Conservation (phyloP, 2,797 vertebrate genomes). For the Sciaenops ocellatus region DNA sequence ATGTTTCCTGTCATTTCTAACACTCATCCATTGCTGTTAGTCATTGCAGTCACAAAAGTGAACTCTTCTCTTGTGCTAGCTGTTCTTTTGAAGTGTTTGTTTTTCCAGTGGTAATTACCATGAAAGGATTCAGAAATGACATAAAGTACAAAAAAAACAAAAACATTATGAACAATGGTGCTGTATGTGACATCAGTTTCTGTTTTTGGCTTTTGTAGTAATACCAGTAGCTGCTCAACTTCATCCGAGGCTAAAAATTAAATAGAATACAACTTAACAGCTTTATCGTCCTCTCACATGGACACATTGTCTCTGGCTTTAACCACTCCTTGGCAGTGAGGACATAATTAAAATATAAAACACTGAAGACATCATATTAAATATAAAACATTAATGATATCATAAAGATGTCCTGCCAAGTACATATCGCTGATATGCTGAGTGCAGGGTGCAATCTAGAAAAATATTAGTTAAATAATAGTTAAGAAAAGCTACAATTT, state of each 20-base stretch:
- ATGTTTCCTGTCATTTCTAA: slow-evolving; percentile 15
- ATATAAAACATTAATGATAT: slow-evolving; percentile 1
- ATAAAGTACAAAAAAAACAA: background rate
- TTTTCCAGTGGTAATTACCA: background rate
- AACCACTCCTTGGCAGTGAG: background rate
- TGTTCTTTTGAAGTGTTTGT: slow-evolving; percentile 20
- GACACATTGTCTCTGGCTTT: background rate
- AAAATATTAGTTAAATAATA: background rate
- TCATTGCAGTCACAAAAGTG: slow-evolving; percentile 44
- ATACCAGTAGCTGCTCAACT: background rate
- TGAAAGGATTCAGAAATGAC: background rate
- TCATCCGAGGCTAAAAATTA: background rate
- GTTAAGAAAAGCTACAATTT: background rate
- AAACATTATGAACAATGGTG: background rate
- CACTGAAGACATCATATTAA: background rate
- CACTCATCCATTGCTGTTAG: slow-evolving; percentile 55
- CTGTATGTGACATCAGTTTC: background rate
- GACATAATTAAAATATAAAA: background rate
- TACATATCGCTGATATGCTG: background rate
- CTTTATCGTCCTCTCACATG: background rate
- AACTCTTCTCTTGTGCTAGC: slow-evolving; percentile 5
- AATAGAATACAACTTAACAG: background rate
- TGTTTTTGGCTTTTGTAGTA: background rate
- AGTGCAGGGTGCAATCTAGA: background rate
- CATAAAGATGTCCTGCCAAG: background rate